These are phyloP conservation scores for Spinus olivaceus DNA, from an alignment of 2,797 vertebrate genomes.

Conservation along the genomic window DNA sequence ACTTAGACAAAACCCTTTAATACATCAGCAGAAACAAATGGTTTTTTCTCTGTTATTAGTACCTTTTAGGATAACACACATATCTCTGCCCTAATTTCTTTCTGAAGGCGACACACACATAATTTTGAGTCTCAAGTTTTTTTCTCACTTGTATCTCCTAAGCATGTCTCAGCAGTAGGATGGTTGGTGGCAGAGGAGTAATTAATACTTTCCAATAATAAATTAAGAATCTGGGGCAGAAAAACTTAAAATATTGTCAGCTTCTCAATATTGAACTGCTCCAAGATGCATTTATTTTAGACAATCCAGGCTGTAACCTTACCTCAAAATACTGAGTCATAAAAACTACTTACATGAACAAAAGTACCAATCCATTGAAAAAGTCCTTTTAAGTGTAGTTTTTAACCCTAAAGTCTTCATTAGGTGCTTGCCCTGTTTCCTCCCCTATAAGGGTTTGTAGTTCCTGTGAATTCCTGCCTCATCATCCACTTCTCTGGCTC, in stretches of 20 bases:
- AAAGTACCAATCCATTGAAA: not conserved
- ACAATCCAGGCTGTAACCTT: not conserved
- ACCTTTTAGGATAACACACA: not conserved
- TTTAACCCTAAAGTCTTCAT: not conserved
- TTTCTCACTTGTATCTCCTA: not conserved
- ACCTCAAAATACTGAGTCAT: not conserved
- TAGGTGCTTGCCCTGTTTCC: not conserved
- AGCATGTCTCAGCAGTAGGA: not conserved
- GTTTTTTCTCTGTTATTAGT: not conserved
- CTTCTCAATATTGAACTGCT: not conserved
- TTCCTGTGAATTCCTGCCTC: not conserved
- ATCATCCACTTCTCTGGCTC: not conserved
- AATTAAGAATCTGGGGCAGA: not conserved
- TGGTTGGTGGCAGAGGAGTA: not conserved
- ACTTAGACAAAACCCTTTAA: not conserved
- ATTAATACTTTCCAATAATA: not conserved
- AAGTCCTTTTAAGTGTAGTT: not conserved
- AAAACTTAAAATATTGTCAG: not conserved
- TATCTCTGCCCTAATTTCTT: not conserved
- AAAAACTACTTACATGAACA: not conserved
- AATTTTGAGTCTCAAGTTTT: not conserved
- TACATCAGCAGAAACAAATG: not conserved
- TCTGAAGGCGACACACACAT: not conserved
- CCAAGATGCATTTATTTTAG: not conserved
- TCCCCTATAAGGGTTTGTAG: not conserved